These are phyloP conservation scores for Drosophila suboccidentalis DNA, from an alignment of 2,888 invertebrate genomes.

Conservation along the genomic window DNA sequence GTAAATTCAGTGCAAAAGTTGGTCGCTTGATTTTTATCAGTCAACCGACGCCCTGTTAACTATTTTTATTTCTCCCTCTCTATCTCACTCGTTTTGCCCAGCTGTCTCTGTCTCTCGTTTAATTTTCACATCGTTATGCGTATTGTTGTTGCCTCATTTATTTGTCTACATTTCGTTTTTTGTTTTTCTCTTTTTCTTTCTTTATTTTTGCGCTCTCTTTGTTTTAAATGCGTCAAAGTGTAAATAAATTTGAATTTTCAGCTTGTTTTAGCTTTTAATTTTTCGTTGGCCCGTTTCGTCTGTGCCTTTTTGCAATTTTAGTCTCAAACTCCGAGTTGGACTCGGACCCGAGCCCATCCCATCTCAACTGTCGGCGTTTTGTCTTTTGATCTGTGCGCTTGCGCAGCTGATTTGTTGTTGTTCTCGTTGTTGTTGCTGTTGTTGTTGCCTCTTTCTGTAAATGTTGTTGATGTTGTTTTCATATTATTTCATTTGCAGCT, in stretches of 20 bases:
- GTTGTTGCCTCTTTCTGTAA: constrained; percentile 52
- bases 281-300: constrained; percentile 25
- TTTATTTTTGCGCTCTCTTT: constrained; percentile 70
- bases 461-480: constrained; percentile 71
- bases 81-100: neutral
- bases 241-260: constrained; percentile 82
- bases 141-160: constrained; percentile 68
- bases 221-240: constrained; percentile 81
- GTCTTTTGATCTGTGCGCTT: constrained; percentile 80
- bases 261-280: constrained; percentile 80
- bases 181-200: constrained; percentile 39
- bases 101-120: constrained; percentile 55
- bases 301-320: constrained; percentile 63
- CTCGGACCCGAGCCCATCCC: constrained; percentile 28
- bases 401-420: constrained; percentile 78
- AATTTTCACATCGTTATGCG: constrained; percentile 80
- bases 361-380: constrained; percentile 61
- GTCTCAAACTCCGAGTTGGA: constrained; percentile 34
- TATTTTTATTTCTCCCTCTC: constrained; percentile 45
- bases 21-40: constrained; percentile 71
- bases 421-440: constrained; percentile 38
- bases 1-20: constrained; percentile 81
- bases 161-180: constrained; percentile 68
- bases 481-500: constrained; percentile 74
- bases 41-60: constrained; percentile 54